Evolutionary conservation across 2,888 invertebrate species (phyloP).

Genomic region (Tuberolachnus salignus): DNA sequence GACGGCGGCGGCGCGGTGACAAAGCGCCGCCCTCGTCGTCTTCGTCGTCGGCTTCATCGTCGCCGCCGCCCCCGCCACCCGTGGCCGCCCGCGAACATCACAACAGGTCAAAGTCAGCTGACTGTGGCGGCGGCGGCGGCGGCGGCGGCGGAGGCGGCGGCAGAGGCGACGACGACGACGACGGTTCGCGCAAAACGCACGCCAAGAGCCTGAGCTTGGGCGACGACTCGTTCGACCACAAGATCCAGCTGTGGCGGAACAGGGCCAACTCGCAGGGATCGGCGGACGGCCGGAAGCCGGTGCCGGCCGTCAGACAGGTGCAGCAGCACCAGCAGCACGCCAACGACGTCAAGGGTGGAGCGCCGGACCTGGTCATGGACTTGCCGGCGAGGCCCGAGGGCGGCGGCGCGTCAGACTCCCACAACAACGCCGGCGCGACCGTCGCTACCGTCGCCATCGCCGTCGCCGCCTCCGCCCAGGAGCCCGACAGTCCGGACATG

Average conservation of each 20-base stretch:
- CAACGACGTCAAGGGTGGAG: slow-evolving; percentile 61
- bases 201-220: slow-evolving; percentile 57
- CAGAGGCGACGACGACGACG: neutral
- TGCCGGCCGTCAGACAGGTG: slow-evolving; percentile 12
- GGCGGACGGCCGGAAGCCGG: slow-evolving; percentile 55
- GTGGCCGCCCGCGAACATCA: slow-evolving; percentile 26
- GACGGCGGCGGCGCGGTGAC: neutral
- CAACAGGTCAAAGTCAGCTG: slow-evolving; percentile 41
- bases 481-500: slow-evolving; percentile 70
- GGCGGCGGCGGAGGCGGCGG: neutral
- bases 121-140: neutral
- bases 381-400: slow-evolving; percentile 67
- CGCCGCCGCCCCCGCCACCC: neutral
- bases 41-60: neutral
- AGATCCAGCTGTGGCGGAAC: slow-evolving; percentile 70
- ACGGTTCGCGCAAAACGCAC: slow-evolving; percentile 43
- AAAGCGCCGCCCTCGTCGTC: too few species aligned
- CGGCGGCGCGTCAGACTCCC: neutral
- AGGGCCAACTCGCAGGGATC: slow-evolving; percentile 67
- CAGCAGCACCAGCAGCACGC: slow-evolving; percentile 60
- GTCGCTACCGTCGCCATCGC: neutral
- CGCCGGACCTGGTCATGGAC: slow-evolving; percentile 85
- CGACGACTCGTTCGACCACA: slow-evolving; percentile 64
- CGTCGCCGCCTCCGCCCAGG: slow-evolving; percentile 56
- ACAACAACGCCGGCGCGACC: slow-evolving; percentile 55